Conservation (phyloP, 2,797 vertebrate species). For the Enteromius argenteus region DNA sequence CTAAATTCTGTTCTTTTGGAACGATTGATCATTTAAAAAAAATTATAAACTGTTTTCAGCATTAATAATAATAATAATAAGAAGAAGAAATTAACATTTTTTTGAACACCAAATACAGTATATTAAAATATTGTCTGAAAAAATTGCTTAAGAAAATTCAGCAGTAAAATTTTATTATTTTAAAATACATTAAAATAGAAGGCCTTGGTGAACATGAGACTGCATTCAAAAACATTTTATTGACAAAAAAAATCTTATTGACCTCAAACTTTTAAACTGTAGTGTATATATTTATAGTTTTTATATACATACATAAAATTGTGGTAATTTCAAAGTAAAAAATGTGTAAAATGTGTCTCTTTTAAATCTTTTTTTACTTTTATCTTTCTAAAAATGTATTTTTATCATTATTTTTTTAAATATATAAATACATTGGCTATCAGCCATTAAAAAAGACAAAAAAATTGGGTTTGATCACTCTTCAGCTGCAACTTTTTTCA, state of each 20-base stretch:
- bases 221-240: background rate
- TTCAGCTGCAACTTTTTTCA: background rate
- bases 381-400: background rate
- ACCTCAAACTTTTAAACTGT: background rate
- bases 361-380: too few relatives aligned
- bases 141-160: background rate
- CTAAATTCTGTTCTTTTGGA: background rate
- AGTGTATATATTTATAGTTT: background rate
- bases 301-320: background rate
- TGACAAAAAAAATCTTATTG: background rate
- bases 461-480: background rate
- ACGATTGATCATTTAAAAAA: background rate
- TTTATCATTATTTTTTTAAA: background rate
- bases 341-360: background rate
- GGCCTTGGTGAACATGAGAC: background rate
- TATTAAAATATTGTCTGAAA: background rate
- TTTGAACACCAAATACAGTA: background rate
- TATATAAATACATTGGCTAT: background rate
- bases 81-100: background rate
- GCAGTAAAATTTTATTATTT: background rate
- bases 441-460: background rate
- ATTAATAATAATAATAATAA: background rate
- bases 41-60: background rate
- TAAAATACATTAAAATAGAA: background rate
- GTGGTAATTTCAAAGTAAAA: background rate